A percentile compares a stretch with the other conserved stretches of the same genome.
Conservation (phyloP, 2,888 invertebrate genomes). For the Lomographa bimaculata region DNA sequence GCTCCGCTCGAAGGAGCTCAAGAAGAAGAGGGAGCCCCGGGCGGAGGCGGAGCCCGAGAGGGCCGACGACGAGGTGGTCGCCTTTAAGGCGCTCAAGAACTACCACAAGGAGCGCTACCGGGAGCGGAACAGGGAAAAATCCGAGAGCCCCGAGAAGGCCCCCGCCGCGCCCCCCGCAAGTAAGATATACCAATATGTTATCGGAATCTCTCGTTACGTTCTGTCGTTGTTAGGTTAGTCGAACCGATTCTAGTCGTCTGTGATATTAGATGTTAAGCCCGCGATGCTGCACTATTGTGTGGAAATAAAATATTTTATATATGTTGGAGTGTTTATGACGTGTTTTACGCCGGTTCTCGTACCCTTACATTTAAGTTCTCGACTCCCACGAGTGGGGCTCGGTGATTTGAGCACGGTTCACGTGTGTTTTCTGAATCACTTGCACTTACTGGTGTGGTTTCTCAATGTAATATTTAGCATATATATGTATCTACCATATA, state of each 20-base stretch:
- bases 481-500: too few species aligned
- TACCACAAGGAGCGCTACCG: conserved; percentile 86
- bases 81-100: conserved; percentile 83
- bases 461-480: conserved; percentile 5
- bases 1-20: conserved; percentile 18
- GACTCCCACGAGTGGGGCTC: conserved; percentile 3
- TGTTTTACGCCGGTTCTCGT: conserved; percentile 52
- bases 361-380: conserved; percentile 56
- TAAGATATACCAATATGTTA: conserved; percentile 72
- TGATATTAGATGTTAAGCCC: conserved; percentile 65
- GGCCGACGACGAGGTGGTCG: conserved; percentile 48
- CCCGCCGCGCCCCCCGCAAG: conserved; percentile 54
- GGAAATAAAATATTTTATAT: conserved; percentile 75
- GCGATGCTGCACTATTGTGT: conserved; percentile 53
- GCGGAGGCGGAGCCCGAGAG: conserved; percentile 33
- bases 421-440: conserved; percentile 16
- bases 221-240: conserved; percentile 16
- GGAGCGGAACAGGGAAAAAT: conserved; percentile 85
- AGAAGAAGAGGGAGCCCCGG: conserved; percentile 29
- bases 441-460: conserved; percentile 16
- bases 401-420: conserved; percentile 18
- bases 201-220: too few species aligned
- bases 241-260: conserved; percentile 39
- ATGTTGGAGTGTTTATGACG: conserved; percentile 74
- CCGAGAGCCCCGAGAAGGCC: conserved; percentile 79